Conservation (phyloP, 2,888 invertebrate species). For the Volucella zonaria region DNA sequence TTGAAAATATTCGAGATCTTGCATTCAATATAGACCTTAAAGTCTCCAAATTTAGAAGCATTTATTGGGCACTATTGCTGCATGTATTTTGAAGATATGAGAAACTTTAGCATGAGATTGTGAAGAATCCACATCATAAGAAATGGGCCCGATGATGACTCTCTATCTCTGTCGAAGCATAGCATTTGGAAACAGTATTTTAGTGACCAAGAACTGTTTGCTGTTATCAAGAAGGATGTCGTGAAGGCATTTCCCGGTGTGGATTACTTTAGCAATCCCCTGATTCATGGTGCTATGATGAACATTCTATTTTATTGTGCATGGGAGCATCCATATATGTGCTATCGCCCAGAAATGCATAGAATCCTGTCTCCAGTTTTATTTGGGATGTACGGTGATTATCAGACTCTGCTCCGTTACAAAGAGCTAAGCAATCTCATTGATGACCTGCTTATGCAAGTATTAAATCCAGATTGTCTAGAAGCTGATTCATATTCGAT, state of each 20-base stretch:
- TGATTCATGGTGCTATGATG: slow-evolving; percentile 89
- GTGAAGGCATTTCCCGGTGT: slow-evolving; percentile 92
- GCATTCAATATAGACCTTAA: slow-evolving; percentile 81
- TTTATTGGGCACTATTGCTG: slow-evolving; percentile 83
- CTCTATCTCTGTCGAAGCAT: slow-evolving; percentile 90
- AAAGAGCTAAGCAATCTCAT: slow-evolving; percentile 83
- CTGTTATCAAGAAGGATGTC: slow-evolving; percentile 91
- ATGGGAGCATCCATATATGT: slow-evolving; percentile 87
- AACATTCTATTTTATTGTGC: slow-evolving; percentile 86
- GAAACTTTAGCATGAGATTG: slow-evolving; percentile 80
- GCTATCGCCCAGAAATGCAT: slow-evolving; percentile 94
- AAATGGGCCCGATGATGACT: slow-evolving; percentile 85
- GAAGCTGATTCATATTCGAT: slow-evolving; percentile 90
- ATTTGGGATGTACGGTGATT: slow-evolving; percentile 90
- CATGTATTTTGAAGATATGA: slow-evolving; percentile 83
- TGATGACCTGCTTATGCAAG: slow-evolving; percentile 85
- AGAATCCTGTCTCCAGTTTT: slow-evolving; percentile 91
- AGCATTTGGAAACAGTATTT: slow-evolving; percentile 94
- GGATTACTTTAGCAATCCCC: slow-evolving; percentile 88
- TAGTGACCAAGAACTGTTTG: slow-evolving; percentile 89
- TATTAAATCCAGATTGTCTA: slow-evolving; percentile 87
- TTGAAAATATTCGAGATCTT: slow-evolving; percentile 83
- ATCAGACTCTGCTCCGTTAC: slow-evolving; percentile 86
- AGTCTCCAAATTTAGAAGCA: slow-evolving; percentile 83
- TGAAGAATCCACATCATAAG: slow-evolving; percentile 80